phyloP scores from a whole-genome alignment of 2,113 vertebrate species.

The Pungitius pungitius region DNA sequence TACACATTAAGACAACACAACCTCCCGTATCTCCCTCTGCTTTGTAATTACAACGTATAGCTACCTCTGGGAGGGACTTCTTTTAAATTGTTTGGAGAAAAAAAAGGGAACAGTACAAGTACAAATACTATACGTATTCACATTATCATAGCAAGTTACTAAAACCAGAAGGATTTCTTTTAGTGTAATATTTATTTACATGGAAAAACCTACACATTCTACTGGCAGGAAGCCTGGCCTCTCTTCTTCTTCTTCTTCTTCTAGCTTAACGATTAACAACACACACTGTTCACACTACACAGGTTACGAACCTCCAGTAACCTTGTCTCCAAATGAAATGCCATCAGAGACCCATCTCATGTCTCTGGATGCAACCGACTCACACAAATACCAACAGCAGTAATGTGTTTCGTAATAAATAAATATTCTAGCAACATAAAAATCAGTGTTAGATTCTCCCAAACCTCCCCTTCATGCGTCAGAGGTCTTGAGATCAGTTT shows the following conservation, averaged over 20 bases:
- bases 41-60: conserved; percentile 67
- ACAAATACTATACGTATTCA: conserved; percentile 82
- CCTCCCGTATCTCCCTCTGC: conserved; percentile 51
- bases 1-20: conserved; percentile 76
- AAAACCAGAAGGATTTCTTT: conserved; percentile 71
- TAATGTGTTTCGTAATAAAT: conserved; percentile 76
- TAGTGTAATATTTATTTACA: conserved; percentile 80
- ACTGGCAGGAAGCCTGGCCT: conserved; percentile 64
- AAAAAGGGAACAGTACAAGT: conserved; percentile 67
- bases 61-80: conserved; percentile 52
- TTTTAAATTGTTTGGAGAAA: conserved; percentile 58
- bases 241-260: conserved; percentile 62
- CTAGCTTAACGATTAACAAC: conserved; percentile 65
- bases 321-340: conserved; percentile 40
- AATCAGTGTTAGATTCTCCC: conserved; percentile 70
- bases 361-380: conserved; percentile 51
- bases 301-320: conserved; percentile 53
- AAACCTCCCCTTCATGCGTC: conserved; percentile 49
- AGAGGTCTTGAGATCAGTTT: conserved; percentile 23
- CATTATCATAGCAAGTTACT: conserved; percentile 80
- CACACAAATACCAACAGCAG: conserved; percentile 58
- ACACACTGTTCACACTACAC: conserved; percentile 63
- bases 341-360: conserved; percentile 29
- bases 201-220: conserved; percentile 58
- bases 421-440: conserved; percentile 79